These are phyloP conservation scores for Zootoca vivipara DNA, from an alignment of 2,113 vertebrate genomes.

Conservation along the genomic window DNA sequence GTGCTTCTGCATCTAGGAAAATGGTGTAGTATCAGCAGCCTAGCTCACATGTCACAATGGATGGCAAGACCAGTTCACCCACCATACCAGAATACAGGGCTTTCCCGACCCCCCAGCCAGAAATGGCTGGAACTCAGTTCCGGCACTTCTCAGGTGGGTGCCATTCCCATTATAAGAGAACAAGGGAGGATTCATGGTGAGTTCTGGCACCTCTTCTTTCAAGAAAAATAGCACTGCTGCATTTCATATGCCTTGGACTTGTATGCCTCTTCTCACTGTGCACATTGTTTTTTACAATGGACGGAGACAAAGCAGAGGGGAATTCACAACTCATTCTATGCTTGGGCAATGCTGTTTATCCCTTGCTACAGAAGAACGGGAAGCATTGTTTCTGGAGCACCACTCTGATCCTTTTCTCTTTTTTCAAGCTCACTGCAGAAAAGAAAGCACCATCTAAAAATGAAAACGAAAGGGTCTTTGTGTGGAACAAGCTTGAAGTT, in stretches of 20 bases:
- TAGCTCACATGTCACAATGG: no score
- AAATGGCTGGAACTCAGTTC: no score
- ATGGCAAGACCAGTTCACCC: no score
- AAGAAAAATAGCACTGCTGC: no score
- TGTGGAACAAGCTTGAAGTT: conserved; percentile 5
- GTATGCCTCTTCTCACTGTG: not conserved
- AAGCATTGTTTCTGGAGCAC: not conserved
- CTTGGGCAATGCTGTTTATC: not conserved
- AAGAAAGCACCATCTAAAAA: not conserved
- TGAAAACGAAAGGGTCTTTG: not conserved
- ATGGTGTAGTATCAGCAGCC: no score
- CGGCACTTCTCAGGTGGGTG: no score
- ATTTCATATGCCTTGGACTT: not conserved
- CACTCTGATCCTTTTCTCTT: not conserved
- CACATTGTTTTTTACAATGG: not conserved
- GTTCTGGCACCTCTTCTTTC: no score
- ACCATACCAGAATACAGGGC: no score
- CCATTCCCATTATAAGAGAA: no score
- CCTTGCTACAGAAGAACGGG: not conserved
- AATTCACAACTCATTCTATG: not conserved
- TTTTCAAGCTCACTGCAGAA: not conserved
- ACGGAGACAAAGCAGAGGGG: not conserved
- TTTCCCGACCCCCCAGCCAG: no score
- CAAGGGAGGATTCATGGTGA: no score
- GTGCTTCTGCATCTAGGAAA: no score